Conservation (phyloP, 2,797 vertebrate species). For the Acrossocheilus wenchowensis region DNA sequence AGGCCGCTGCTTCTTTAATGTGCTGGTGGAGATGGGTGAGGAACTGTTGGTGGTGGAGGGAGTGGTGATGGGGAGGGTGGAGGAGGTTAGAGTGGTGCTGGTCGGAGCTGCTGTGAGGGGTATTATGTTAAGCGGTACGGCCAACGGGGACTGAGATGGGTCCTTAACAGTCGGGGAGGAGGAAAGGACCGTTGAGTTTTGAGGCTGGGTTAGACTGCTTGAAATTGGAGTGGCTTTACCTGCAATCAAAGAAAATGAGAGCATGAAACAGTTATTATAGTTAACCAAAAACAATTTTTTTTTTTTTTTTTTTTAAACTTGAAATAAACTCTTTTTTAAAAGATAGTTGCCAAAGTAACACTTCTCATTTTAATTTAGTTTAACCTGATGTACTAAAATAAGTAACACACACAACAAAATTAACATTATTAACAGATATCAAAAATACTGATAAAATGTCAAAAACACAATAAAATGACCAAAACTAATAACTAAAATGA, state of each 20-base stretch:
- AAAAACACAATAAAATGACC: not conserved
- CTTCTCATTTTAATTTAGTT: not conserved
- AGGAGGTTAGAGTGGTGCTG: conserved; percentile 73
- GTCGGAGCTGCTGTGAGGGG: conserved; percentile 76
- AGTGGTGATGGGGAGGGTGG: conserved; percentile 72
- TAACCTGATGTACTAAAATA: not conserved
- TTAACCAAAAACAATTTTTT: not conserved
- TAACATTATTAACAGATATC: not conserved
- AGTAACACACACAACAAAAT: not conserved
- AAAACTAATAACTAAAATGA: not conserved
- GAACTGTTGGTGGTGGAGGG: conserved; percentile 62
- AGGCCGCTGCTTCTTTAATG: conserved; percentile 95
- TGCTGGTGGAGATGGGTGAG: conserved; percentile 66
- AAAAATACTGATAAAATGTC: not conserved
- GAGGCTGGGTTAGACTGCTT: conserved; percentile 76
- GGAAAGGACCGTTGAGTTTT: conserved; percentile 77
- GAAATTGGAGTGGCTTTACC: conserved; percentile 84
- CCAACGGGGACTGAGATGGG: conserved; percentile 81
- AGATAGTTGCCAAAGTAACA: not conserved
- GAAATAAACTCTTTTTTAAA: too few relatives aligned
- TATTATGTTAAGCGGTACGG: conserved; percentile 78
- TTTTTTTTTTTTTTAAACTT: not conserved
- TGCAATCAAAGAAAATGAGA: conserved; percentile 57
- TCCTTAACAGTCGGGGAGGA: conserved; percentile 71
- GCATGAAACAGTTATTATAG: not conserved